These are phyloP conservation scores for Campoplex capitator DNA, from an alignment of 2,888 invertebrate species.

Conservation along the genomic window DNA sequence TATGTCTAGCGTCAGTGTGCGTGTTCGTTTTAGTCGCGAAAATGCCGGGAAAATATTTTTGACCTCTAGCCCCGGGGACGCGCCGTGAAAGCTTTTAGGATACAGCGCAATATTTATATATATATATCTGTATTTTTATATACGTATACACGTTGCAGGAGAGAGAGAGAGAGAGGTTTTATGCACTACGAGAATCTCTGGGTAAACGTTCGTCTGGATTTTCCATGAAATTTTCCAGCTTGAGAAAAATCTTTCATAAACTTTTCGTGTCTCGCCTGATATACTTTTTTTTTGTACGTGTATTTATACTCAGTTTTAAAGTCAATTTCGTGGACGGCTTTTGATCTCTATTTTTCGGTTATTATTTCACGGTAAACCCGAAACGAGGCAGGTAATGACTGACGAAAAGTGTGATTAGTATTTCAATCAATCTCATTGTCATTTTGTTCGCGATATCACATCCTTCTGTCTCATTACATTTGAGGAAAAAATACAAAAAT, in stretches of 20 bases:
- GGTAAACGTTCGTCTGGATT: constrained; percentile 42
- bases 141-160: constrained; percentile 12
- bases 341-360: constrained; percentile 18
- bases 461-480: neutral
- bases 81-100: constrained; percentile 48
- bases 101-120: constrained; percentile 2
- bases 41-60: constrained; percentile 58
- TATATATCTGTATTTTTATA: constrained; percentile 13
- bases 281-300: constrained; percentile 4
- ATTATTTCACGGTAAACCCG: neutral
- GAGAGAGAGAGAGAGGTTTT: constrained; percentile 21
- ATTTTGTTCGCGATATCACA: neutral
- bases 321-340: constrained; percentile 38
- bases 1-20: neutral
- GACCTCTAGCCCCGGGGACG: constrained; percentile 38
- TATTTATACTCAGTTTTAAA: neutral
- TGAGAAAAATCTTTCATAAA: constrained; percentile 39
- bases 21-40: constrained; percentile 41
- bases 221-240: constrained; percentile 38
- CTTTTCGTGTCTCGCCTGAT: neutral
- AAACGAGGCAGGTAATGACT: constrained; percentile 5
- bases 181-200: constrained; percentile 46
- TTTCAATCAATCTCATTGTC: neutral
- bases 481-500: neutral
- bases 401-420: neutral